These are phyloP conservation scores for Globodera rostochiensis DNA, from an alignment of 1,140 invertebrate species.

Conservation along the genomic window DNA sequence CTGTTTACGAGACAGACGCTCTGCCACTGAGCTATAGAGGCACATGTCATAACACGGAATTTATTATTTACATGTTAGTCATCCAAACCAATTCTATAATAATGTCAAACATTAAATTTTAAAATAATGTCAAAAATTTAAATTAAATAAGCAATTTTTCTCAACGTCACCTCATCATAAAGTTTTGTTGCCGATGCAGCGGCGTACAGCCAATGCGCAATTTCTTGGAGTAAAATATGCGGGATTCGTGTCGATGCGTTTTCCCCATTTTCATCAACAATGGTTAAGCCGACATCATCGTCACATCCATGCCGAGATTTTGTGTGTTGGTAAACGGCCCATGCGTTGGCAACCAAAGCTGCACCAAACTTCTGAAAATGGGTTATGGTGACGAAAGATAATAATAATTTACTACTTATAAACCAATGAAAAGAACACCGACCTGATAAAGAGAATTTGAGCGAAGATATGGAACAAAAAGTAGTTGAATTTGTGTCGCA, in stretches of 20 bases:
- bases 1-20: conserved; percentile 34
- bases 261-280: background rate
- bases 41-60: background rate
- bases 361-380: conserved; percentile 44
- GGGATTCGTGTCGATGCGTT: background rate
- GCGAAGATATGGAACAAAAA: conserved; percentile 51
- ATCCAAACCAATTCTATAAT: no score
- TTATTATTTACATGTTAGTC: no score
- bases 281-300: no score
- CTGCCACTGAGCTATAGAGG: conserved; percentile 34
- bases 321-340: conserved; percentile 32
- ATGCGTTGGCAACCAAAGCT: conserved; percentile 43
- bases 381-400: no score
- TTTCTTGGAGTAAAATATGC: background rate
- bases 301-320: background rate
- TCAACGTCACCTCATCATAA: conserved; percentile 25
- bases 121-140: no score
- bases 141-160: background rate
- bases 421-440: background rate
- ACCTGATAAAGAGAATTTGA: conserved; percentile 49
- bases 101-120: no score
- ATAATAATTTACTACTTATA: no score
- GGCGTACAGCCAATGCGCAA: background rate
- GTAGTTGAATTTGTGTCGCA: conserved; percentile 42
- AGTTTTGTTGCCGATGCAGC: conserved; percentile 5